Conservation (phyloP, 2,113 vertebrate genomes). For the Scalopus aquaticus region DNA sequence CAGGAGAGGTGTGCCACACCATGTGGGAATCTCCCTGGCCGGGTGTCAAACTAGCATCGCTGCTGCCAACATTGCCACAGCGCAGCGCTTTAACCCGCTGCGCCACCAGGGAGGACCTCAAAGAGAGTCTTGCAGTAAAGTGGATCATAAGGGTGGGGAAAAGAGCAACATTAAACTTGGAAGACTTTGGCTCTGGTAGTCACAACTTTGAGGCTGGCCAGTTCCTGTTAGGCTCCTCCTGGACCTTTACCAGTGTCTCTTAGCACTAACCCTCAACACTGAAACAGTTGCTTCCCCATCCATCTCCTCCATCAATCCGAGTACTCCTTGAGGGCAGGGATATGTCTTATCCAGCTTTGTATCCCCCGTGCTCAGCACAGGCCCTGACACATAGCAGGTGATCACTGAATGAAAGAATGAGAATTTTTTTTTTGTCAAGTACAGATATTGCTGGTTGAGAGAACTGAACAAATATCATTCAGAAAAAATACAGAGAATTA, state of each 20-base stretch:
- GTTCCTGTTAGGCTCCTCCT: background rate
- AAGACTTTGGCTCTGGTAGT: background rate
- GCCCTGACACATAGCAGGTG: slow-evolving; percentile 61
- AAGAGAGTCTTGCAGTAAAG: background rate
- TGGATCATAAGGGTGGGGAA: background rate
- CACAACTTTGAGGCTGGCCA: background rate
- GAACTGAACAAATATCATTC: slow-evolving; percentile 48
- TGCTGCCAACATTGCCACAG: too few relatives aligned
- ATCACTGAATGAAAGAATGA: slow-evolving; percentile 64
- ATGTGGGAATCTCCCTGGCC: too few relatives aligned
- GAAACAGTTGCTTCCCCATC: slow-evolving; percentile 38
- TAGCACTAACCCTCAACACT: slow-evolving; percentile 39
- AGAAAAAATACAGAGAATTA: slow-evolving; percentile 55
- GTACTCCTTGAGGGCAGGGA: slow-evolving; percentile 43
- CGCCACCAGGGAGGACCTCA: too few relatives aligned
- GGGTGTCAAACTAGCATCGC: too few relatives aligned
- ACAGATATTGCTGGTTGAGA: slow-evolving; percentile 28
- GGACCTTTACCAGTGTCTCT: background rate
- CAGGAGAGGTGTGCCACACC: too few relatives aligned
- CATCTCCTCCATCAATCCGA: slow-evolving; percentile 52
- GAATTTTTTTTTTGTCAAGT: background rate
- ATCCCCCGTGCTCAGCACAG: slow-evolving; percentile 56
- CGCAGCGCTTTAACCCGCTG: too few relatives aligned
- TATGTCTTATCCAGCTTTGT: slow-evolving; percentile 57
- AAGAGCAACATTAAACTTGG: background rate